These are phyloP conservation scores for Engystomops pustulosus DNA, from an alignment of 2,113 vertebrate genomes.

Conservation along the genomic window DNA sequence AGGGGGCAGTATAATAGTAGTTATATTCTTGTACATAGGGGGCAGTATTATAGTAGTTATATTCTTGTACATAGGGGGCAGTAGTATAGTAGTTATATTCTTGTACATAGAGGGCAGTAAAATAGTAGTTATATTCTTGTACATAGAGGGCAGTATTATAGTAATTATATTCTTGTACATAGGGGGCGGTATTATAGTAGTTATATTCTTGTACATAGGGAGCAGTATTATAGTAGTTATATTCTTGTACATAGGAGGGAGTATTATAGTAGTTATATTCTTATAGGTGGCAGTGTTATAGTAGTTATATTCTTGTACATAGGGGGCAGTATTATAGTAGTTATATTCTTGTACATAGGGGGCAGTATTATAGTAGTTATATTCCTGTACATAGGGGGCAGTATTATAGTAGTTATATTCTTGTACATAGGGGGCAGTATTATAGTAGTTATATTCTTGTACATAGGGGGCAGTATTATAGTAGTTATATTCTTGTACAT, in stretches of 20 bases:
- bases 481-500: slow-evolving; percentile 1
- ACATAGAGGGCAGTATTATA: background rate
- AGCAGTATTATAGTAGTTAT: slow-evolving; percentile 5
- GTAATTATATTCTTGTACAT: background rate
- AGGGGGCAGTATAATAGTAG: background rate
- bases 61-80: background rate
- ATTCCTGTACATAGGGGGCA: background rate
- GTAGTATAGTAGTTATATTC: slow-evolving; percentile 3
- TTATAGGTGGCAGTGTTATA: too few relatives aligned
- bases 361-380: background rate
- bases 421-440: background rate
- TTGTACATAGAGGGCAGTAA: background rate
- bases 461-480: background rate
- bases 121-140: slow-evolving; percentile 6
- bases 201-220: slow-evolving; percentile 15
- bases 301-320: background rate
- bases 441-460: slow-evolving; percentile 8
- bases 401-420: slow-evolving; percentile 14
- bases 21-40: background rate
- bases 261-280: background rate
- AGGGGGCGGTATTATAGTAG: background rate
- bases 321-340: background rate
- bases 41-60: background rate
- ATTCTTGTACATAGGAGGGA: background rate
- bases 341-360: background rate